Base-by-base conservation (phyloP, 37 sponge, comb jelly and placozoan genomes). In the Oscarella lobularis region DNA sequence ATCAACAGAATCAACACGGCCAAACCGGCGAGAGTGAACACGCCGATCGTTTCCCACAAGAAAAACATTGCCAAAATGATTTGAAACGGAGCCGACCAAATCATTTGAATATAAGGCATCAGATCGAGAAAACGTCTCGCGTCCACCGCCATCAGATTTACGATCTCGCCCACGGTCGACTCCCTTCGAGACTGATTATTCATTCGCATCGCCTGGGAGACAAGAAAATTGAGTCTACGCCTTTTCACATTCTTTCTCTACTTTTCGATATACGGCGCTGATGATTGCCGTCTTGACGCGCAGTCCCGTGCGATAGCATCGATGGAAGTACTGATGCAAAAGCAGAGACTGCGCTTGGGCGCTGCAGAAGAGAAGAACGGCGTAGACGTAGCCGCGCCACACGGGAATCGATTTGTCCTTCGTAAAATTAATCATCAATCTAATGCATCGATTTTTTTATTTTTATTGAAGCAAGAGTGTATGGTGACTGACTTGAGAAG, bases 81-180 rank as follows among this genome's bases (percentile, higher is more conserved):
- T 74, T 98, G 94, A 2, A 91, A 75, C 33, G 95, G 99, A 40
- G 88, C 87, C 0, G 99, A 91, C 94, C 94, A 98, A n/a, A 98
- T 31, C 66, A 67, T 73, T 81, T 98, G 82, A 9, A 93, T 34
- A 78, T 87, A 94, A 31, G 92, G 76, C 70, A 77, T 78, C 34
- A 98, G 54, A 40, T 97, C 98, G 91, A 88, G 88, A 41, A 93
- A 85, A 20, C 89, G 70, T 75, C 93, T 94, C 48, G 99, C 92
- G 79, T 98, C 99, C 33, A 98, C 89, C 2, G 95, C 88, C 99
- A 98, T 98, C 38, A 98, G 79, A 82, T 98, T 98, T 76, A 98
- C 92, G 48, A 98, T 88, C 81, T 98, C 95, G 33, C 99, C 99
- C 6, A 80, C 78, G 1, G 95, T 91, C 6, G 81, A 85, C 31